These are phyloP conservation scores for Umimayanthus kanabou DNA, from an alignment of 92 coral and sea anemone genomes.

Conservation along the genomic window DNA sequence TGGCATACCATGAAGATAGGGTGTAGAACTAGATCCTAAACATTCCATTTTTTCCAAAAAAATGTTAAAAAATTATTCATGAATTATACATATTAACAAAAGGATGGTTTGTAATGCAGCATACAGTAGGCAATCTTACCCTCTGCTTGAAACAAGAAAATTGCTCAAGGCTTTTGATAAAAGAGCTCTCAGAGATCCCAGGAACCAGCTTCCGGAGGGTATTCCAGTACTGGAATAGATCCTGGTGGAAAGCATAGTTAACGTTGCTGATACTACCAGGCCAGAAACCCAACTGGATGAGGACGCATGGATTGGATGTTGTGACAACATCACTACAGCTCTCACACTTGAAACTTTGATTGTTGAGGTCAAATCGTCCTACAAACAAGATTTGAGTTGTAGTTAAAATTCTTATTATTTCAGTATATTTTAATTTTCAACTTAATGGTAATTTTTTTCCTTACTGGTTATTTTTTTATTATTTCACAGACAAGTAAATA, in stretches of 20 bases:
- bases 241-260: constrained; percentile 28
- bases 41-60: background rate
- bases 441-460: too few relatives aligned
- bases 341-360: background rate
- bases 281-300: constrained; percentile 15
- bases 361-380: constrained; percentile 1
- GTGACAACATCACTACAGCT: background rate
- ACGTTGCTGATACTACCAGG: constrained; percentile 8
- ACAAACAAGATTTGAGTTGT: background rate
- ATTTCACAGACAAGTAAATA: too few relatives aligned
- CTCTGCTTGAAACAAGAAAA: constrained; percentile 10
- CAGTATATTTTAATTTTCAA: too few relatives aligned
- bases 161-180: constrained; percentile 20
- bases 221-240: constrained; percentile 20
- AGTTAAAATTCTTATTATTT: background rate
- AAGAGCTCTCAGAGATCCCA: constrained; percentile 22
- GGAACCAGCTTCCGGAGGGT: constrained; percentile 33
- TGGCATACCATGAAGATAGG: too few relatives aligned
- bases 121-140: constrained; percentile 18
- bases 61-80: background rate
- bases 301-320: background rate
- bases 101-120: background rate
- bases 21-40: too few relatives aligned
- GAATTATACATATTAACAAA: background rate
- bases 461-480: too few relatives aligned